A percentile compares a stretch with the other conserved stretches of the same genome.
Conservation (phyloP, 2,888 invertebrate genomes). For the Helobdella robusta region DNA sequence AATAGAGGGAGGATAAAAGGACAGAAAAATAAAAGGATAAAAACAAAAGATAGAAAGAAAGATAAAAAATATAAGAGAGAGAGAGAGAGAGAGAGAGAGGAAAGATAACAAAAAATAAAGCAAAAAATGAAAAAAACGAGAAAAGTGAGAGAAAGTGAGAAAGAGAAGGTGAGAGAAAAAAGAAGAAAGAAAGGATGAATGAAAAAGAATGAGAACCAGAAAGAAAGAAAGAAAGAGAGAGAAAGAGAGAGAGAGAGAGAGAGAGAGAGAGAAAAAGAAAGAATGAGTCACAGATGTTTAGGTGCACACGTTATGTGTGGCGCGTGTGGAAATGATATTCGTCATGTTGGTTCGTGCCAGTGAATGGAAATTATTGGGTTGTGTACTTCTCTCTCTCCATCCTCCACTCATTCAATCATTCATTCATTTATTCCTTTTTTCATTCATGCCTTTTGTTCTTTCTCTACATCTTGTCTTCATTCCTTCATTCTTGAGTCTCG, state of each 20-base stretch:
- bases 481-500: no score
- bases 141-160: neutral
- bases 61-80: neutral
- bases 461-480: no score
- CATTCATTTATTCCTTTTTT: no score
- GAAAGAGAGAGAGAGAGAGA: neutral
- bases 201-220: neutral
- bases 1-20: neutral
- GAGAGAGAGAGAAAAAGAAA: neutral
- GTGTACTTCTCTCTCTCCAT: no score
- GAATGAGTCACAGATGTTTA: neutral
- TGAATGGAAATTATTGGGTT: no score
- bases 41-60: constrained; percentile 6
- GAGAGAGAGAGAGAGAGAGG: neutral
- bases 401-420: no score
- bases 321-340: no score
- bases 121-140: neutral
- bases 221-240: neutral
- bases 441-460: no score
- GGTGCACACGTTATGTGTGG: no score
- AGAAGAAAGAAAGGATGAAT: neutral
- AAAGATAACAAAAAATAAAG: neutral
- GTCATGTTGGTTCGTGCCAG: no score
- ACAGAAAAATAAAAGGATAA: neutral
- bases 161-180: neutral